Evolutionary conservation across 1,140 invertebrate genomes (phyloP), one percentile per base, ranked within the genome.

Genomic region (Brachionus calyciflorus): DNA sequence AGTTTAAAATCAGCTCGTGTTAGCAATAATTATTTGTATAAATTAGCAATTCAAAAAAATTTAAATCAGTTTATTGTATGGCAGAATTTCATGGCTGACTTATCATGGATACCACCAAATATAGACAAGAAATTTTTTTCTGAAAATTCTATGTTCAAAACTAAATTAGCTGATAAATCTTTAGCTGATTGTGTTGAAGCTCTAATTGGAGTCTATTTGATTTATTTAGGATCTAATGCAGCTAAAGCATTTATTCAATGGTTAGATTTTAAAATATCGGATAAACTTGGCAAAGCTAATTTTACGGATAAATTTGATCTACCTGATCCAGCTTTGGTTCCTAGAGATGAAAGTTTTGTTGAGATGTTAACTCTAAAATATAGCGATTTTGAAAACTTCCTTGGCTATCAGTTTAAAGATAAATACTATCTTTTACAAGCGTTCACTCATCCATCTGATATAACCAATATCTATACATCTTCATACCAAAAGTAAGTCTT

Each of bases 161-260:
- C 41, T 21, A 76, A 60, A 76, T 95, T 99, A 81, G 94, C 95
- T 4, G 94, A 99, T 84, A 99, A 99, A 86, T 96, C 93, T 80
- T 93, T 99, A 79, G 96, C 96, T 1, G 97, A 99, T 87, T 96
- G 94, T 85, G 94, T 99, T 1, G 96, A 99, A 85, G 94, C 96
- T 1, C 85, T 99, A 6, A 99, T 99, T 81, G 93, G 96, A 6
- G 94, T 96, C 5, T 99, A 99, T 86, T 87, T 99, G 2, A 92
- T 96, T 24, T 91, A 93, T 53, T 94, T 94, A 84, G 96, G 96
- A 0, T 92, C 93, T 0, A 88, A 91, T 78, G 94, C 93, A 0
- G 95, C 96, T 2, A 84, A 99, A 1, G 86, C 95, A 0, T 97
- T 99, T 81, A 98, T 99, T 95, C 91, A 93, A 0, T 99, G 95